A percentile compares a stretch with the other conserved stretches of the same genome.
Conservation (phyloP, 2,113 vertebrate species). For the Urocolius indicus region DNA sequence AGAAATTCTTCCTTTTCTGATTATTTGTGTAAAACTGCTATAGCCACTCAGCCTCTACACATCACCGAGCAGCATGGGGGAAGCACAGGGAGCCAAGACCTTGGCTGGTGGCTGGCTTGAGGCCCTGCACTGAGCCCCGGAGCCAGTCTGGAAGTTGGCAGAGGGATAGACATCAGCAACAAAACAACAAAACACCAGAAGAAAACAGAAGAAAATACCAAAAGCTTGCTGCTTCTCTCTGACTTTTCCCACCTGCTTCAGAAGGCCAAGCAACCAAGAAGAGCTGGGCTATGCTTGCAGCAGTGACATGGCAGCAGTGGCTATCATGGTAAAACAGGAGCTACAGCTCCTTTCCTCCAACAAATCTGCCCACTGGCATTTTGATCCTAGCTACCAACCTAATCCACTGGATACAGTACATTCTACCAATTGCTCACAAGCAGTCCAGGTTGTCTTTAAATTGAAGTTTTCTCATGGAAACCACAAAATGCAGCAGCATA, state of each 20-base stretch:
- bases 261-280: neutral
- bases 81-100: neutral
- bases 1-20: neutral
- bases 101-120: rapidly evolving
- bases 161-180: neutral
- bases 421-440: neutral
- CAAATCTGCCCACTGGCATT: neutral
- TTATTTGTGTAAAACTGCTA: neutral
- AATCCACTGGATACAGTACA: neutral
- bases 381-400: neutral
- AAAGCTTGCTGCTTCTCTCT: neutral
- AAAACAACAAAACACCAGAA: too few species aligned
- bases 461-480: neutral
- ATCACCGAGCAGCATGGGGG: rapidly evolving
- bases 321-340: neutral
- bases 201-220: too few species aligned
- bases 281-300: rapidly evolving
- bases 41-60: neutral
- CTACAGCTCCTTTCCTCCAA: neutral
- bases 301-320: neutral
- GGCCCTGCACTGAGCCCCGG: neutral
- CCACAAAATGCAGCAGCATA: neutral
- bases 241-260: neutral
- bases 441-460: neutral
- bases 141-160: neutral